Base-by-base conservation (phyloP, 1,140 invertebrate genomes). In the Cydia pomonella region DNA sequence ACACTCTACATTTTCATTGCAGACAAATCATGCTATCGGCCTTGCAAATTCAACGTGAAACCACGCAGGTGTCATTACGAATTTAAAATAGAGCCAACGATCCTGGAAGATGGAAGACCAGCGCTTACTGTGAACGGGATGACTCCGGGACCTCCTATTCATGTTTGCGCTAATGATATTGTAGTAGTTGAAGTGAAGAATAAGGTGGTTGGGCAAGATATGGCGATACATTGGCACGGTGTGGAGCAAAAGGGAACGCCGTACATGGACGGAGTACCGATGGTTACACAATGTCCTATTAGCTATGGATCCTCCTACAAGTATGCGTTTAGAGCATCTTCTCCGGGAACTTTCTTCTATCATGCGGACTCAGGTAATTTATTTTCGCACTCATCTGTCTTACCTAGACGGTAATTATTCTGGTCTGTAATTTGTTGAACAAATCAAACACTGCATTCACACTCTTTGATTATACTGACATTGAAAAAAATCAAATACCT, bases 141-240 rank as follows among this genome's bases (percentile, higher is more conserved):
- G 86, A 87, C 97, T 18, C 97, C 97, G 6, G 97, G 97, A 3
- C 97, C 97, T 1, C 83, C 95, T 0, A 97, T 98, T 72, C 95
- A 97, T 90, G 97, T 97, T 1, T 98, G 97, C 80, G 94, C 97
- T 80, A 96, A 97, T 77, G 97, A 98, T 81, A 95, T 96, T 1
- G 87, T 98, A 1, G 94, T 98, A 0, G 95, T 98, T 1, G 96
- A 97, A 90, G 96, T 98, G 1, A 93, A 94, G 13, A 98, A 98
- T 84, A 94, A 94, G 63, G 90, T 97, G 21, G 94, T 95, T 2
- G 95, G 95, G 18, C 94, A 96, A 78, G 94, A 94, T 50, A 87
- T 95, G 0, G 93, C 95, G 0, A 92, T 97, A 21, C 97, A 98
- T 87, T 97, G 96, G 96, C 94, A 96, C 82, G 97, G 97, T 0